Conservation (phyloP, 2,888 invertebrate genomes). For the Lutraria lutraria region DNA sequence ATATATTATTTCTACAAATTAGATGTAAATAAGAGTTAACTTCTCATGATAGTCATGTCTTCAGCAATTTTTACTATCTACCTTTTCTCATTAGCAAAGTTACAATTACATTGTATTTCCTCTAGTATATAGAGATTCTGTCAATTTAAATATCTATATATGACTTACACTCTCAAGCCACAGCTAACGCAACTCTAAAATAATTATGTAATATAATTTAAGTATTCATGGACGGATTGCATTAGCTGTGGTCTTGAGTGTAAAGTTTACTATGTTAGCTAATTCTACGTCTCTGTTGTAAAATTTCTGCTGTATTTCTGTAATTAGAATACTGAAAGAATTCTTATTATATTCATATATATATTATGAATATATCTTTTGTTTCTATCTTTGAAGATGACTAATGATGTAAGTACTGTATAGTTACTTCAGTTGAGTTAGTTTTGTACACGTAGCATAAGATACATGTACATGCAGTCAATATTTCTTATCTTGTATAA, state of each 20-base stretch:
- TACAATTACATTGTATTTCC: no score
- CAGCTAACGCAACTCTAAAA: not conserved
- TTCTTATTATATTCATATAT: no score
- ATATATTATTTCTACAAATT: no score
- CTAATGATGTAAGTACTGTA: constrained; percentile 36
- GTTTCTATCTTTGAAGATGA: constrained; percentile 27
- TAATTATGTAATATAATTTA: not conserved
- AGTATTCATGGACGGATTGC: not conserved
- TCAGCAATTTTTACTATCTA: no score
- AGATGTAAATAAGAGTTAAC: no score
- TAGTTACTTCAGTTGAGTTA: not conserved
- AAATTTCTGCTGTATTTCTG: not conserved
- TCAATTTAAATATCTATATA: not conserved
- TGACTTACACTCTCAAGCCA: not conserved
- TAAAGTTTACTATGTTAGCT: not conserved
- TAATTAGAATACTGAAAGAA: no score
- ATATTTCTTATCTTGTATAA: not conserved
- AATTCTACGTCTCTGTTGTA: not conserved
- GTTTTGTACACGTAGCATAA: not conserved
- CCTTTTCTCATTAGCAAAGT: no score
- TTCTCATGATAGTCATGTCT: no score
- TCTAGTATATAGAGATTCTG: no score
- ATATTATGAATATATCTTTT: not conserved
- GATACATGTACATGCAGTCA: not conserved
- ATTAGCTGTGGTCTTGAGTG: no score